Percentiles rank a stretch among this genome's conserved stretches.
Conservation (phyloP, 2,888 invertebrate genomes). For the Drosophila histrio region DNA sequence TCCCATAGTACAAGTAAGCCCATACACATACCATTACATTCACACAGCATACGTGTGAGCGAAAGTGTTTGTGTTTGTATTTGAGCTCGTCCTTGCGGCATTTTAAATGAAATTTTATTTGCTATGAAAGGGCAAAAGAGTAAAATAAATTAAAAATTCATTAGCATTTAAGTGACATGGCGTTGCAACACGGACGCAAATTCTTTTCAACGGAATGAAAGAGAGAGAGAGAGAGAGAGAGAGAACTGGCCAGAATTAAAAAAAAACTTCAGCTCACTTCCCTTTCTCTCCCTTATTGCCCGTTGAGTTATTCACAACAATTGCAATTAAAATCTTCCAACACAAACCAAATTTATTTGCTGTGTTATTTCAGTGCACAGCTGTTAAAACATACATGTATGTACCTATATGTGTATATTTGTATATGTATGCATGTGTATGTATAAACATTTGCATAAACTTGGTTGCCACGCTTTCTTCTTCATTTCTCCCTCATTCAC, state of each 20-base stretch:
- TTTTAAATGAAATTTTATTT: conserved; percentile 62
- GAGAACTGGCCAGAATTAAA: neutral
- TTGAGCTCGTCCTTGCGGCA: conserved; percentile 58
- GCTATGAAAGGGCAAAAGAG: conserved; percentile 40
- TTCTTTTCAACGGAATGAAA: conserved; percentile 1
- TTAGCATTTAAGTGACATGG: conserved; percentile 50
- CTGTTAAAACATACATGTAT: neutral
- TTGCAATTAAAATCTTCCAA: conserved; percentile 37
- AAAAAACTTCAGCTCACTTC: neutral
- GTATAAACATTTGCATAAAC: neutral
- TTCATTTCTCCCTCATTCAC: neutral
- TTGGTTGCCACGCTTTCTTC: conserved; percentile 1
- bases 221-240: neutral
- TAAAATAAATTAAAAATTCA: conserved; percentile 69
- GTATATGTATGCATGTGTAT: neutral
- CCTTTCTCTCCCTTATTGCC: neutral
- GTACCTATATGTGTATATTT: neutral
- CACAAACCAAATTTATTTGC: conserved; percentile 22
- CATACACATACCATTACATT: neutral
- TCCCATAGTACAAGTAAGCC: conserved; percentile 26
- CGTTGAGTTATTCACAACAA: conserved; percentile 23
- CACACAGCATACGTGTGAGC: neutral
- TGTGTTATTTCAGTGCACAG: conserved; percentile 7
- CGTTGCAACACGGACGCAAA: conserved; percentile 9
- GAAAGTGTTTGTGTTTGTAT: conserved; percentile 19